phyloP scores from a whole-genome alignment of 1,140 invertebrate species.

The Matsumurasca onukii region DNA sequence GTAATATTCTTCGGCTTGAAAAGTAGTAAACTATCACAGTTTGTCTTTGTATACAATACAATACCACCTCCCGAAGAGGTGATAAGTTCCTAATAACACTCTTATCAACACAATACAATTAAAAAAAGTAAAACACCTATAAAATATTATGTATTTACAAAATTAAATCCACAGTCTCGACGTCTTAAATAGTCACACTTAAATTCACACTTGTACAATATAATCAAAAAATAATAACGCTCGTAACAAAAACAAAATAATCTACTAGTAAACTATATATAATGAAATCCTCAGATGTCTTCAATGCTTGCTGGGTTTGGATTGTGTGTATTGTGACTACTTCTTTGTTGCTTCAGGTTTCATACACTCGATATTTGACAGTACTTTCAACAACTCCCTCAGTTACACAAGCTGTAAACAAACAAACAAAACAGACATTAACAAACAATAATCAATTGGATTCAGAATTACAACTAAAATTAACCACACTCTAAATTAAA shows the following conservation, averaged over 20 bases:
- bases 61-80: slow-evolving; percentile 11
- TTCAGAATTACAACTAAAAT: not conserved
- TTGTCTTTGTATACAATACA: slow-evolving; percentile 24
- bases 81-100: slow-evolving; percentile 16
- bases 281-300: slow-evolving; percentile 82
- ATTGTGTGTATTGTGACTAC: slow-evolving; percentile 61
- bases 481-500: not conserved
- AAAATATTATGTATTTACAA: slow-evolving; percentile 25
- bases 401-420: slow-evolving; percentile 77
- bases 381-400: slow-evolving; percentile 63
- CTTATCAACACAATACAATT: slow-evolving; percentile 13
- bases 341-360: slow-evolving; percentile 45
- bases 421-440: slow-evolving; percentile 37
- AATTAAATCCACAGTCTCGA: slow-evolving; percentile 19
- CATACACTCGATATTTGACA: slow-evolving; percentile 23
- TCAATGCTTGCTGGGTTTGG: slow-evolving; percentile 85
- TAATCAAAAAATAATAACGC: not conserved
- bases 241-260: slow-evolving; percentile 14
- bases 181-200: not conserved
- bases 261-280: slow-evolving; percentile 38
- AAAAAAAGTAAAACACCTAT: slow-evolving; percentile 19
- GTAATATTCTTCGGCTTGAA: not conserved
- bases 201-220: not conserved
- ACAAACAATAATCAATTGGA: not conserved
- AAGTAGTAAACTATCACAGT: slow-evolving; percentile 15